Percentiles rank a stretch among this genome's conserved stretches.
Evolutionary conservation across 2,888 invertebrate species (phyloP).

Genomic region (Aspidapion aeneum): DNA sequence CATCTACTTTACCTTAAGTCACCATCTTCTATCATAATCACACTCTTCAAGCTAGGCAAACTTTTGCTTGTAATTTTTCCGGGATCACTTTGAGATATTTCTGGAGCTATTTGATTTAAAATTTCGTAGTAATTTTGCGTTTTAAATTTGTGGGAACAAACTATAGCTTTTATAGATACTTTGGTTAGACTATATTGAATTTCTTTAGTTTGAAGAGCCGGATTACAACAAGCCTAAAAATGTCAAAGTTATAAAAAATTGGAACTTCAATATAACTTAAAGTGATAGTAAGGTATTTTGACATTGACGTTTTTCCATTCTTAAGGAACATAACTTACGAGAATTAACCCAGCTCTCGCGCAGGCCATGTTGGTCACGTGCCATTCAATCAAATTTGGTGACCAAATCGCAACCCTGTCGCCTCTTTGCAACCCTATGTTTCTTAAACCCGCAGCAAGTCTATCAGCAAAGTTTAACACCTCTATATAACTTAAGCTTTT

Average conservation of each 20-base stretch:
- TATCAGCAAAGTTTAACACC: slow-evolving; percentile 57
- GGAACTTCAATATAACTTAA: no score
- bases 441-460: slow-evolving; percentile 65
- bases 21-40: slow-evolving; percentile 58
- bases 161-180: slow-evolving; percentile 63
- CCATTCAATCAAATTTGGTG: slow-evolving; percentile 78
- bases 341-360: slow-evolving; percentile 66
- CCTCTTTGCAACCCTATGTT: slow-evolving; percentile 65
- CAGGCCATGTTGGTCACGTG: slow-evolving; percentile 66
- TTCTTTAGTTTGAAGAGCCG: slow-evolving; percentile 67
- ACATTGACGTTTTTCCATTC: no score
- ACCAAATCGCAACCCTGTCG: slow-evolving; percentile 77
- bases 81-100: slow-evolving; percentile 49
- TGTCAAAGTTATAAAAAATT: slow-evolving; percentile 24
- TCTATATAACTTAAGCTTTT: slow-evolving; percentile 53
- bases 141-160: slow-evolving; percentile 61
- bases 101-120: slow-evolving; percentile 58
- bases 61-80: slow-evolving; percentile 50
- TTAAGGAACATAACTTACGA: slow-evolving; percentile 61
- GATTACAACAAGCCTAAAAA: slow-evolving; percentile 77
- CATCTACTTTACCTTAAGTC: slow-evolving; percentile 56
- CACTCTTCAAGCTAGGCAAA: slow-evolving; percentile 51
- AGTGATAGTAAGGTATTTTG: no score
- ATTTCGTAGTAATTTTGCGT: slow-evolving; percentile 65
- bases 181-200: slow-evolving; percentile 69